These are phyloP conservation scores for Parnassius glacialis DNA, from an alignment of 2,888 invertebrate genomes.

Conservation along the genomic window DNA sequence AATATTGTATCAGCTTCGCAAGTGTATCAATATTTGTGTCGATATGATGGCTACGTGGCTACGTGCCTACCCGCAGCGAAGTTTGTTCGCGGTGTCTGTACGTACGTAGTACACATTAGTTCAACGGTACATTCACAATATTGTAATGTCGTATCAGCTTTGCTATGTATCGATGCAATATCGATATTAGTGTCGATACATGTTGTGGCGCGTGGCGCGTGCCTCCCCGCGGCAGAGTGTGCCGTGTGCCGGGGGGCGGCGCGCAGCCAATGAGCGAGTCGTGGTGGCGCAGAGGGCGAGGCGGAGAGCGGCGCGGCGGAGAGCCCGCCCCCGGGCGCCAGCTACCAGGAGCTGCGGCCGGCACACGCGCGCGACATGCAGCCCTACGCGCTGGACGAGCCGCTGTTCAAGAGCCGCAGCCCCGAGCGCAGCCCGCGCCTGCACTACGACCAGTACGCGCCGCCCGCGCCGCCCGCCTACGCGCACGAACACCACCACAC, in stretches of 20 bases:
- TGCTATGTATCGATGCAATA: too few species aligned
- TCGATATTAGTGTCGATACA: slow-evolving; percentile 29
- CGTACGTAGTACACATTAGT: too few species aligned
- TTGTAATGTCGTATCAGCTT: too few species aligned
- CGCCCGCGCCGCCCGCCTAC: slow-evolving; percentile 56
- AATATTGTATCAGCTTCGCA: too few species aligned
- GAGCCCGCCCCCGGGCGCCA: slow-evolving; percentile 68
- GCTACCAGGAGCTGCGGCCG: slow-evolving; percentile 76
- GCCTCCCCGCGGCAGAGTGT: slow-evolving; percentile 21
- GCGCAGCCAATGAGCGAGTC: slow-evolving; percentile 40
- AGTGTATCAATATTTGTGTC: slow-evolving; percentile 7
- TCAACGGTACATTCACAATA: too few species aligned
- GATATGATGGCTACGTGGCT: slow-evolving; percentile 46
- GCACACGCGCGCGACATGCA: slow-evolving; percentile 70
- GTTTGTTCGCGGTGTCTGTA: background rate
- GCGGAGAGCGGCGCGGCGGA: slow-evolving; percentile 53
- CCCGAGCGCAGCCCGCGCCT: slow-evolving; percentile 33
- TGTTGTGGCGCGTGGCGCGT: slow-evolving; percentile 47
- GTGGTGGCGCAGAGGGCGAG: slow-evolving; percentile 59
- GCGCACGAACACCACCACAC: slow-evolving; percentile 52
- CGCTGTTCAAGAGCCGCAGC: slow-evolving; percentile 38
- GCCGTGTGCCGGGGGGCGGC: slow-evolving; percentile 4
- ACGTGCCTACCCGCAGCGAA: slow-evolving; percentile 24
- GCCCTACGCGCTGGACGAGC: slow-evolving; percentile 54
- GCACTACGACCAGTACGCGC: slow-evolving; percentile 64